Evolutionary conservation across 2,888 invertebrate genomes (phyloP), one percentile per base, ranked within the genome.

Genomic region (Sarcophaga variegata): DNA sequence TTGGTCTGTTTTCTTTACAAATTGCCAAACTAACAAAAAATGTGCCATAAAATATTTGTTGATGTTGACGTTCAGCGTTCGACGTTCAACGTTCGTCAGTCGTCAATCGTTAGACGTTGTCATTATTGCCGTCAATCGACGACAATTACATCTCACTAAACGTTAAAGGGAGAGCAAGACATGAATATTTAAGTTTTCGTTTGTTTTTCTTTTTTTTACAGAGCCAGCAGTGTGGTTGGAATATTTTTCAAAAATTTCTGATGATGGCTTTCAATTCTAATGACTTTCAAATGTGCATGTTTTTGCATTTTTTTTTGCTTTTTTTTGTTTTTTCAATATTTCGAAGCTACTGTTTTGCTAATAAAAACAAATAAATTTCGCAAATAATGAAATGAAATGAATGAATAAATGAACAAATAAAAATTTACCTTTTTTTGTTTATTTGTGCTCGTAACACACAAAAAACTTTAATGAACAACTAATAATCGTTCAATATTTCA

Each of bases 1-100:
- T 54, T 25, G 10, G 25, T 66, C 27, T 63, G 27, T 54, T 49
- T n/a, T 60, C 27, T 60, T 82, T 8, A 47, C 37, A 77, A 70
- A 27, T 70, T 71, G 71, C 10, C 27, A 71, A 83, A 82, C 76
- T 71, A 77, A 77, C 70, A 66, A 71, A 77, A 37, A 75, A 70
- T 49, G 22, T 45, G 54, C n/a, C 20, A 77, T 66, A 47, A 63
- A 49, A 66, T 70, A 64, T 64, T 54, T 54, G 54, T 14, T 17
- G 54, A 54, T 5, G 54, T 54, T 12, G 54, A 17, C 54, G 37
- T 20, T 20, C 20, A 20, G 20, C 20, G 20, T 54, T 54, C 37
- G 54, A 54, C 14, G 37, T 14, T 54, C 14, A 2, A 1, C 54
- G 14, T 14, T 54, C 37, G 37, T 37, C 37, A 37, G 10, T 10